Evolutionary conservation across 2,888 invertebrate species (phyloP), one percentile per base, ranked within the genome.

Genomic region (Zeuzera pyrina): DNA sequence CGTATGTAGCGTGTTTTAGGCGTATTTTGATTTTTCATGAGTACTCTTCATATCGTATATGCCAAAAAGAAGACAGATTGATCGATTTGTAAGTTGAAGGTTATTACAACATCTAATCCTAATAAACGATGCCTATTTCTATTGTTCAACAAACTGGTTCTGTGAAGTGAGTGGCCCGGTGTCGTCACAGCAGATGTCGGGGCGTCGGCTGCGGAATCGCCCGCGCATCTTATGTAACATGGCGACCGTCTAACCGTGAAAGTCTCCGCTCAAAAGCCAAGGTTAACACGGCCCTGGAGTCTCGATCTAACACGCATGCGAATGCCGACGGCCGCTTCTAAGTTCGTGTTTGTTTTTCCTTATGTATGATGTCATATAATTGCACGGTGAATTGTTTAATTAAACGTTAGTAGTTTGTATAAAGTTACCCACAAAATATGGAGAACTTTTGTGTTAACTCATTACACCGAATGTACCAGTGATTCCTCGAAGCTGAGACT

Each of bases 181-280:
- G 74, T 68, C 77, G 73, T 74, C 76, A 73, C 51, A 58, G 67
- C 64, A 68, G 71, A 65, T 63, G 69, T 57, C 53, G 49, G 48
- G 55, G 52, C 55, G 57, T 52, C 57, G 58, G 47, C 50, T 52
- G 47, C 24, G 19, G 35, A 49, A 50, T 47, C 52, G 56, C 53
- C 47, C 60, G 68, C 64, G 53, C 76, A 73, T 74, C 79, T 81
- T 77, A 78, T 76, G 72, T 78, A 79, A 77, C 62, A 25, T 48
- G 46, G 47, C 72, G 65, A 57, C 74, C 69, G 76, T 73, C 79
- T 79, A 81, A 83, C 81, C 83, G 81, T 83, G 83, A 83, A 83
- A 83, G 83, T 81, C 71, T 65, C 72, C 74, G 71, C 72, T 79
- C 78, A 79, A 81, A 79, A 79, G 78, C 81, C 83, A 83, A 83